Base-by-base conservation (phyloP, 2,888 invertebrate species). In the Cryptops parisi region DNA sequence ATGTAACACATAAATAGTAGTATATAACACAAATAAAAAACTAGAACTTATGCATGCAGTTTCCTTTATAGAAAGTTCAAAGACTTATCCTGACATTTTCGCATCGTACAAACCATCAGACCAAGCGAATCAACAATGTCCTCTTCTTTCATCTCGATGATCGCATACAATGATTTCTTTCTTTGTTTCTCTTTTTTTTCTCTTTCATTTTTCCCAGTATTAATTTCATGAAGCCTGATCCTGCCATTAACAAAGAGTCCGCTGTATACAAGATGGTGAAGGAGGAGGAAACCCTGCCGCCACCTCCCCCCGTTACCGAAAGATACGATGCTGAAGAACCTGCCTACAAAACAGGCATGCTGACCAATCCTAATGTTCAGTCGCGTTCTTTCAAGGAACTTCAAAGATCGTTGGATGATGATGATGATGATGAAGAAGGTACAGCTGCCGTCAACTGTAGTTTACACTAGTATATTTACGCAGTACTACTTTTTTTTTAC, bases 211-310 rank as follows among this genome's bases (percentile, higher is more conserved):
- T 54, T 50, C 6, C 40, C 74, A 91, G 91, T 64, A 90, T 91
- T 27, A 91, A 91, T 74, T 91, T 91, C 74, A 91, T 90, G 79
- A 90, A 90, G 72, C 90, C 89, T 72, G 90, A 90, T 70, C 60
- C 62, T 49, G 61, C 62, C 4, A 60, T 63, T 45, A 63, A 64
- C 49, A 63, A 60, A 23, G 59, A 62, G 43, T 65, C 65, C 3
- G 64, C 63, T 41, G 64, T 64, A 4, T 65, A 65, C 60, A 61
- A 60, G 54, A 58, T 64, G 49, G 63, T 65, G 51, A 62, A 62
- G 41, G 64, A 64, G 39, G 64, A 65, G 48, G 63, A 61, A 21
- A 55, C 56, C 22, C 54, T 51, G 43, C 43, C 57, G 12, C 55
- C 53, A 17, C 27, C 46, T 22, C 15, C 24, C 15, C 41, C 25